These are phyloP conservation scores for Condylura cristata DNA, from an alignment of 2,113 vertebrate genomes.

Conservation along the genomic window DNA sequence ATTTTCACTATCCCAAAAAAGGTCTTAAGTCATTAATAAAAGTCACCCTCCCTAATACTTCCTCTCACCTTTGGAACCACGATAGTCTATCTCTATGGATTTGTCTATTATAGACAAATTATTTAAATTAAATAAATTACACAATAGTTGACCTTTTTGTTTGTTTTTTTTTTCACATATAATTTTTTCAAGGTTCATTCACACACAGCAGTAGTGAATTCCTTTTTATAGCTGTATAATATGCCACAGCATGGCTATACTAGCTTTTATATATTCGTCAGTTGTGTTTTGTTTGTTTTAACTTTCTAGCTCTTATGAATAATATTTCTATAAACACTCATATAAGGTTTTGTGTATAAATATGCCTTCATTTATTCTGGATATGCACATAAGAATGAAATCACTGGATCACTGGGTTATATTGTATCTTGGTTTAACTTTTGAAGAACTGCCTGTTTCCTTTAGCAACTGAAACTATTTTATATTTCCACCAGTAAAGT, in stretches of 20 bases:
- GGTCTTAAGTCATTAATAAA: background rate
- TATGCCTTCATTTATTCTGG: background rate
- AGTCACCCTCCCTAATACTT: background rate
- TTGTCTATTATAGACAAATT: background rate
- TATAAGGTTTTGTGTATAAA: background rate
- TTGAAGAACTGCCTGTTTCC: background rate
- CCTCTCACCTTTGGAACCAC: background rate
- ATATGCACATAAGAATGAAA: background rate
- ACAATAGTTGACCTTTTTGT: background rate
- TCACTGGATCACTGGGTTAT: background rate
- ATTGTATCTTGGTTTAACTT: background rate
- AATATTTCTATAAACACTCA: background rate
- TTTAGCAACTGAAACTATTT: background rate
- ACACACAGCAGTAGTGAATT: background rate
- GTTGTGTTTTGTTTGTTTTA: background rate
- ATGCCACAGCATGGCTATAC: background rate
- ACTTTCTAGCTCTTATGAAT: background rate
- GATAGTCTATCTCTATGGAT: background rate
- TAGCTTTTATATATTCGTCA: background rate
- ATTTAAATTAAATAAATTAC: background rate
- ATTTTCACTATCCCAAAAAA: background rate
- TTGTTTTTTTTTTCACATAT: background rate
- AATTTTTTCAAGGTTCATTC: background rate
- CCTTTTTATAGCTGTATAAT: background rate
- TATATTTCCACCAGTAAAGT: background rate